Percentiles rank a stretch among this genome's conserved stretches.
Evolutionary conservation across 2,888 invertebrate genomes (phyloP).

Genomic region (Patella caerulea): DNA sequence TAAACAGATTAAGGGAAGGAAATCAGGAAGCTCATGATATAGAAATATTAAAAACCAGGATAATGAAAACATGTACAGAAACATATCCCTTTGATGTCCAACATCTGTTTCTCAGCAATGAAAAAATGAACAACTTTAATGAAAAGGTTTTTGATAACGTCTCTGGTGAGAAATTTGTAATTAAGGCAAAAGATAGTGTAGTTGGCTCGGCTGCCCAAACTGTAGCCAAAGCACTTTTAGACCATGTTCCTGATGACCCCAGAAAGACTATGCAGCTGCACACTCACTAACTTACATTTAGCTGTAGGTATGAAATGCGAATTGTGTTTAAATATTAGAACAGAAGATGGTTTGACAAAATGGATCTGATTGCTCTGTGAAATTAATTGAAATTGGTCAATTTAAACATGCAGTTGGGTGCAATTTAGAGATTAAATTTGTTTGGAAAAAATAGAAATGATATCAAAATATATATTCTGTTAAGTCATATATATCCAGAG

Average conservation of each 20-base stretch:
- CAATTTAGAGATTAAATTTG: constrained; percentile 25
- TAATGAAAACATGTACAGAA: constrained; percentile 13
- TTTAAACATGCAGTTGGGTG: constrained; percentile 22
- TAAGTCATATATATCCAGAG: not conserved
- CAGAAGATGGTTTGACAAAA: constrained; percentile 42
- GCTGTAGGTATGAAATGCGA: constrained; percentile 32
- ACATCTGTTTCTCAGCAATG: constrained; percentile 39
- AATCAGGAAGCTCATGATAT: constrained; percentile 38
- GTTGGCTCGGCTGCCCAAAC: constrained; percentile 21
- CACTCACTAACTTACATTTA: constrained; percentile 20
- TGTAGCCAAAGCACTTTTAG: constrained; percentile 24
- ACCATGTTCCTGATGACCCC: constrained; percentile 14
- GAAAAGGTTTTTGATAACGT: constrained; percentile 5
- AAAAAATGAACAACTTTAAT: constrained; percentile 32
- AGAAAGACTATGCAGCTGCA: constrained; percentile 26
- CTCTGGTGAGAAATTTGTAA: constrained; percentile 15
- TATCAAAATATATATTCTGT: constrained; percentile 14
- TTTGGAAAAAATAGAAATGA: constrained; percentile 22
- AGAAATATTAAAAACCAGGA: constrained; percentile 24
- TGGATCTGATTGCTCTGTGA: constrained; percentile 37
- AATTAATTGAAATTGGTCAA: constrained; percentile 21
- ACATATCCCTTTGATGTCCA: constrained; percentile 29
- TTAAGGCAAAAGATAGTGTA: constrained; percentile 35
- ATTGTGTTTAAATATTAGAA: constrained; percentile 34
- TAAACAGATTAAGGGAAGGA: constrained; percentile 43